Evolutionary conservation across 1,140 invertebrate genomes (phyloP).

Genomic region (Neoseiulus cucumeris): DNA sequence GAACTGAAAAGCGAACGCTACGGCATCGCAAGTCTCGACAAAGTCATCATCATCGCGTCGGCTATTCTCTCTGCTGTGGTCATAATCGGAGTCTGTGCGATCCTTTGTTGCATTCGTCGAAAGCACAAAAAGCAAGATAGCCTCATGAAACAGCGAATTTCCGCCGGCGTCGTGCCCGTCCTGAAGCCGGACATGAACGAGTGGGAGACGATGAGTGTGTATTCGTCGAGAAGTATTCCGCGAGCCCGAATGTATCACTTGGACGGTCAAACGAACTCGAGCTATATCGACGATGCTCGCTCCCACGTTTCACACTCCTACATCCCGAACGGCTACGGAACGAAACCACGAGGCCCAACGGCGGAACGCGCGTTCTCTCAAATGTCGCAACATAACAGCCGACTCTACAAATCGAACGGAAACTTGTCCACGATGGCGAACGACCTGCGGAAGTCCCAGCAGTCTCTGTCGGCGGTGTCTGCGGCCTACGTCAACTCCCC

Average conservation of each 20-base stretch:
- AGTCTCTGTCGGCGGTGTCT: slow-evolving; percentile 52
- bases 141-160: slow-evolving; percentile 5
- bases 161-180: background rate
- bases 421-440: background rate
- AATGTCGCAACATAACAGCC: slow-evolving; percentile 7
- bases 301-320: slow-evolving; percentile 17
- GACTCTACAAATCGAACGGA: slow-evolving; percentile 11
- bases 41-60: slow-evolving; percentile 75
- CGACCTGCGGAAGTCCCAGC: slow-evolving; percentile 55
- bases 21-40: slow-evolving; percentile 57
- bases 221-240: slow-evolving; percentile 70
- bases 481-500: slow-evolving; percentile 25
- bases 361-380: slow-evolving; percentile 4
- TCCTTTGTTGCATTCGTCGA: slow-evolving; percentile 56
- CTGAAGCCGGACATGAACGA: slow-evolving; percentile 31
- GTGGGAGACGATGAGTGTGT: slow-evolving; percentile 80
- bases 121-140: slow-evolving; percentile 30
- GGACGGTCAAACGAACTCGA: slow-evolving; percentile 15
- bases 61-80: slow-evolving; percentile 79
- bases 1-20: slow-evolving; percentile 39
- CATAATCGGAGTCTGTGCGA: slow-evolving; percentile 57
- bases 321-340: slow-evolving; percentile 13
- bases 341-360: background rate
- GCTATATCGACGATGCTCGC: slow-evolving; percentile 15
- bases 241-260: slow-evolving; percentile 45